Conservation (phyloP, 2,888 invertebrate species). For the Drosophila emarginata region DNA sequence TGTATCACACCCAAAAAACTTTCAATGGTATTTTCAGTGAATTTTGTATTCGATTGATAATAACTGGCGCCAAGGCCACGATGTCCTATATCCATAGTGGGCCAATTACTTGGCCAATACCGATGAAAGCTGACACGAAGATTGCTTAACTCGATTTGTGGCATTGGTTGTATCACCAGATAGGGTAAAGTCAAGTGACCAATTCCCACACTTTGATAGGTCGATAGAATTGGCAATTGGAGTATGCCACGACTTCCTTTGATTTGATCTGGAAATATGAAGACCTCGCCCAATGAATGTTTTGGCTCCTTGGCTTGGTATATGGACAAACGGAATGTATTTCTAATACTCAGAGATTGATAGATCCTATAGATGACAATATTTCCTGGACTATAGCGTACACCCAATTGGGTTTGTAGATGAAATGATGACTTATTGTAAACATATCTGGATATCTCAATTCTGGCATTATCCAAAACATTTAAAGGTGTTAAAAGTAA, state of each 20-base stretch:
- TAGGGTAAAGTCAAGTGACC: slow-evolving; percentile 88
- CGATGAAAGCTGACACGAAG: slow-evolving; percentile 91
- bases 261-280: slow-evolving; percentile 91
- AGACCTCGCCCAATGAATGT: slow-evolving; percentile 91
- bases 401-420: slow-evolving; percentile 54
- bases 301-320: slow-evolving; percentile 33
- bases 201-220: slow-evolving; percentile 89
- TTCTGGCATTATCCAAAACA: slow-evolving; percentile 52
- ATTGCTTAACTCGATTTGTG: slow-evolving; percentile 84
- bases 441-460: slow-evolving; percentile 67
- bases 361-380: slow-evolving; percentile 73
- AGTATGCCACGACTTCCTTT: slow-evolving; percentile 88
- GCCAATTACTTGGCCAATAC: slow-evolving; percentile 93
- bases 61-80: slow-evolving; percentile 96
- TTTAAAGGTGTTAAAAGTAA: slow-evolving; percentile 40
- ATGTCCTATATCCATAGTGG: slow-evolving; percentile 96
- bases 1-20: slow-evolving; percentile 91
- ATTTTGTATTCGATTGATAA: slow-evolving; percentile 87
- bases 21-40: slow-evolving; percentile 94
- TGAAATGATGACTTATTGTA: slow-evolving; percentile 66
- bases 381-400: slow-evolving; percentile 51
- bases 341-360: slow-evolving; percentile 50
- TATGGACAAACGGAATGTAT: slow-evolving; percentile 63
- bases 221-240: slow-evolving; percentile 88
- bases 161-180: slow-evolving; percentile 81